Conservation (phyloP, 2,888 invertebrate genomes). For the Phengaris alcon region DNA sequence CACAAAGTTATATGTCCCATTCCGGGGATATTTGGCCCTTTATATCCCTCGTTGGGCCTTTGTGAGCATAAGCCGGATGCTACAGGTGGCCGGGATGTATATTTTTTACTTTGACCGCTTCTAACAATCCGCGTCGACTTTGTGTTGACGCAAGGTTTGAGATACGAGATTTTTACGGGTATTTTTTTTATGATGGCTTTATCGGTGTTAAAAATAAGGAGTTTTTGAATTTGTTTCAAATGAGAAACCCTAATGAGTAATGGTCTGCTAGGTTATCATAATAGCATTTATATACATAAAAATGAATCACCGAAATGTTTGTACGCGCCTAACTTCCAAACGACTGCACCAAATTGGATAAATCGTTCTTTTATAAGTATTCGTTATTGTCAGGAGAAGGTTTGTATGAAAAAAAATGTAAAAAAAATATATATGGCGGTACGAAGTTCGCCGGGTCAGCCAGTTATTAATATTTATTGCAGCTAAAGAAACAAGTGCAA, state of each 20-base stretch:
- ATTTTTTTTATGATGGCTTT: not conserved
- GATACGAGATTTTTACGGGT: not conserved
- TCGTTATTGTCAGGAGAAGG: too few species aligned
- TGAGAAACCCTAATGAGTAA: not conserved
- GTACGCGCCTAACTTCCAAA: too few species aligned
- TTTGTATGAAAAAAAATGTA: too few species aligned
- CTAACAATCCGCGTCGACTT: not conserved
- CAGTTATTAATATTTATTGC: not conserved
- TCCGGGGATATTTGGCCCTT: constrained; percentile 43
- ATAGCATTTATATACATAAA: too few species aligned
- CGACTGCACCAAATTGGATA: too few species aligned
- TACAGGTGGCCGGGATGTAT: constrained; percentile 52
- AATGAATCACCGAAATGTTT: too few species aligned
- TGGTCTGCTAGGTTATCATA: too few species aligned
- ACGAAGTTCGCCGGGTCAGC: not conserved
- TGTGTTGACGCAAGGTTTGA: constrained; percentile 7
- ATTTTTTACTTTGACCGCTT: constrained; percentile 34
- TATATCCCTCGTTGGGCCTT: constrained; percentile 50
- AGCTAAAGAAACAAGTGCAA: not conserved
- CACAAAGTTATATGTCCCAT: constrained; percentile 22
- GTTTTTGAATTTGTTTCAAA: not conserved
- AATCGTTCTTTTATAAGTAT: too few species aligned
- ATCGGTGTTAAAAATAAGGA: not conserved
- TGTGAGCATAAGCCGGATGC: constrained; percentile 39
- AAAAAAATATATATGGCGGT: too few species aligned